Conservation (phyloP, 2,888 invertebrate genomes). For the Hydraecia micacea region DNA sequence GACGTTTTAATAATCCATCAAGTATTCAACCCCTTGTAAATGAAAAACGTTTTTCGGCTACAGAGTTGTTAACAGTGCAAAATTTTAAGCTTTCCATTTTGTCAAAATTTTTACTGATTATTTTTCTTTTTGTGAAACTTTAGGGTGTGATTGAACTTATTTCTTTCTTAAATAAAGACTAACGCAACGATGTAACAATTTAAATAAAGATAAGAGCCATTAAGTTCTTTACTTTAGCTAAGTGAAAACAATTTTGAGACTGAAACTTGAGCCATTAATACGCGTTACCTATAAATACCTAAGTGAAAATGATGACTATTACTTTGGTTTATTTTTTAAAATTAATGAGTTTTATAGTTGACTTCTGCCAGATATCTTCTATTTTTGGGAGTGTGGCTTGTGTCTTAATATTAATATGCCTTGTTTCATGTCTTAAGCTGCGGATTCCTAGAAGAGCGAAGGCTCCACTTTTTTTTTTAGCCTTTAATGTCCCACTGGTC, state of each 20-base stretch:
- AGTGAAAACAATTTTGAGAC: constrained; percentile 31
- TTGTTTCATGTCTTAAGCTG: not conserved
- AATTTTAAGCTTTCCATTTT: constrained; percentile 48
- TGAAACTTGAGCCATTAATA: constrained; percentile 28
- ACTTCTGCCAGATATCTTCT: not conserved
- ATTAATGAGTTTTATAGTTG: not conserved
- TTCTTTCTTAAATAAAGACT: constrained; percentile 4
- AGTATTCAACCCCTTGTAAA: constrained; percentile 74
- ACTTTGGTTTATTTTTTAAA: not conserved
- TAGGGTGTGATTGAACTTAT: not conserved
- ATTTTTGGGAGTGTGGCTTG: not conserved
- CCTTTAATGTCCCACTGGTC: too few relatives aligned
- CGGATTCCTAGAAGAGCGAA: too few relatives aligned
- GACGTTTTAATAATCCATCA: constrained; percentile 84
- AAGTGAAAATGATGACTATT: not conserved
- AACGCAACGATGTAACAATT: constrained; percentile 14
- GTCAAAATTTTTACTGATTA: constrained; percentile 21
- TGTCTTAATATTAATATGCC: not conserved
- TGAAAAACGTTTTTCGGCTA: constrained; percentile 60
- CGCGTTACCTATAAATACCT: not conserved
- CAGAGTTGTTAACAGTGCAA: constrained; percentile 39
- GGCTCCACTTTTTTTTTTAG: too few relatives aligned
- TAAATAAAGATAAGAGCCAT: constrained; percentile 33
- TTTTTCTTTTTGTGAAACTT: constrained; percentile 17
- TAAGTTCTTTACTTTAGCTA: constrained; percentile 15